Evolutionary conservation across 1,140 invertebrate species (phyloP).

Genomic region (Macrocentrus cingulum): DNA sequence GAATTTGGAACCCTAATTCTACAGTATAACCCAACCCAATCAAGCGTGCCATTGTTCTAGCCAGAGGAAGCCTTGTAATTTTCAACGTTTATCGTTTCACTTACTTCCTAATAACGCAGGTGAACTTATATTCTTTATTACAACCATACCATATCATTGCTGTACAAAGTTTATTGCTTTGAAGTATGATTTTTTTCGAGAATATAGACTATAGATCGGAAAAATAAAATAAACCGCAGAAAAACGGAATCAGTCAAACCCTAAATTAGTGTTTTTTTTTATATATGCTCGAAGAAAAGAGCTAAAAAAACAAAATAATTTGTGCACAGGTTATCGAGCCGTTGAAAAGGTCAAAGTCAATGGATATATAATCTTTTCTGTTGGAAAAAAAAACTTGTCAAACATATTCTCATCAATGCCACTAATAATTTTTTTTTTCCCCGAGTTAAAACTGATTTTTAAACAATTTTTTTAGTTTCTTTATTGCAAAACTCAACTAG

Average conservation of each 20-base stretch:
- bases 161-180: too few species aligned
- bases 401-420: too few species aligned
- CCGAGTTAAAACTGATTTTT: too few species aligned
- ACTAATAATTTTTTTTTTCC: too few species aligned
- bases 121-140: not conserved
- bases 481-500: too few species aligned
- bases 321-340: constrained; percentile 3
- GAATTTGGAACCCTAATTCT: constrained; percentile 43
- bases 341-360: constrained; percentile 18
- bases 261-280: too few species aligned
- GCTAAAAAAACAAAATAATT: not conserved
- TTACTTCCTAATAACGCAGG: constrained; percentile 36
- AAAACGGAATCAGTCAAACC: too few species aligned
- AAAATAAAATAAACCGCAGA: too few species aligned
- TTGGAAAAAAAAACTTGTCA: not conserved
- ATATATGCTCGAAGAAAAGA: not conserved
- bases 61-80: constrained; percentile 35
- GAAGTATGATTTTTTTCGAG: too few species aligned
- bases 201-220: too few species aligned
- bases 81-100: constrained; percentile 31
- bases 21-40: constrained; percentile 43
- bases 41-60: constrained; percentile 41
- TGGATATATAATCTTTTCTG: not conserved
- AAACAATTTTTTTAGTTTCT: too few species aligned
- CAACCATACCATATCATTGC: too few species aligned